These are phyloP conservation scores for Rhodinocichla rosea DNA, from an alignment of 2,113 vertebrate species.

Conservation along the genomic window DNA sequence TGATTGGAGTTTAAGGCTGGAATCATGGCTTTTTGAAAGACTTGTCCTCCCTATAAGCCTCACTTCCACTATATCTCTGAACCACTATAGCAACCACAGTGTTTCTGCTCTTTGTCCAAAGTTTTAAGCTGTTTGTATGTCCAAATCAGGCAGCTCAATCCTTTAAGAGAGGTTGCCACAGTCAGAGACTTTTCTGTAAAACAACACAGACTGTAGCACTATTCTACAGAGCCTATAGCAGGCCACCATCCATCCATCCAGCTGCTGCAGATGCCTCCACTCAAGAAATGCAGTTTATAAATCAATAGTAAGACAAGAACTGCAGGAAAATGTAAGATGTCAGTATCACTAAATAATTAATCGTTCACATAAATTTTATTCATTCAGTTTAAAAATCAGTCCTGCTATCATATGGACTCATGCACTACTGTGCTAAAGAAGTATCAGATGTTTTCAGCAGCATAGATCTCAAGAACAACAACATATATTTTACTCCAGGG, in stretches of 20 bases:
- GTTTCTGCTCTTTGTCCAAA: neutral
- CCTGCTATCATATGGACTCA: neutral
- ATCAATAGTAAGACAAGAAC: neutral
- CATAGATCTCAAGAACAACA: neutral
- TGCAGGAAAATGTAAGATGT: neutral
- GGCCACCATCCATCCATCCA: neutral
- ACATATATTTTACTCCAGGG: neutral
- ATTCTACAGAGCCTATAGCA: neutral
- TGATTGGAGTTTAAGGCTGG: neutral
- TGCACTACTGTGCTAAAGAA: neutral
- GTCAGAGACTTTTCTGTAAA: neutral
- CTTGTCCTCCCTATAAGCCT: neutral
- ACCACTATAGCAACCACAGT: neutral
- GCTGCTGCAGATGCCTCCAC: neutral
- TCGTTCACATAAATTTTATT: neutral
- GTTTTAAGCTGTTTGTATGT: neutral
- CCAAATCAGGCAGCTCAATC: neutral
- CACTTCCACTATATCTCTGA: neutral
- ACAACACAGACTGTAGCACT: neutral
- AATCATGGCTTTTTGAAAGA: neutral
- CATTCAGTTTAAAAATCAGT: neutral
- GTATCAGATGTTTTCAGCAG: neutral
- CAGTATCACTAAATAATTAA: neutral
- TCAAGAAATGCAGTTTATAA: neutral
- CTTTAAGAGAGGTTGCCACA: neutral